phyloP scores from a whole-genome alignment of 2,797 vertebrate species.

The Rhyacichthys aspro region DNA sequence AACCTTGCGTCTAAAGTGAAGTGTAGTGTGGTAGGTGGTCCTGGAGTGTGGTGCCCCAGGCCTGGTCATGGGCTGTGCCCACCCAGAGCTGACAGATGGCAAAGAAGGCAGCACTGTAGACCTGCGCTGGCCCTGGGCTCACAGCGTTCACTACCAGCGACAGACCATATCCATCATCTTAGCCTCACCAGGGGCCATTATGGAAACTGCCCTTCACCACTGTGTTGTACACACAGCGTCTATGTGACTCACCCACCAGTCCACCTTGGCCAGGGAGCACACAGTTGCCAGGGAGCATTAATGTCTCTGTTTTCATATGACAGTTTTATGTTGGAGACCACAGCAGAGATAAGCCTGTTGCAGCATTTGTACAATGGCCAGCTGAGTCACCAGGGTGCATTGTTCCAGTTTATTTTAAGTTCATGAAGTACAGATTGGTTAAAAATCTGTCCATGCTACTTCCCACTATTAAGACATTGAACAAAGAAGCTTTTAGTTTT shows the following conservation, averaged over 20 bases:
- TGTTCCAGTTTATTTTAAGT: slow-evolving; percentile 3
- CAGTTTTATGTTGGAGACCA: slow-evolving; percentile 11
- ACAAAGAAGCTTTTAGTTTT: slow-evolving; percentile 31
- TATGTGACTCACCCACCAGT: slow-evolving; percentile 38
- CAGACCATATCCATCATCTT: slow-evolving; percentile 78
- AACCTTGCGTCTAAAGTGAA: slow-evolving; percentile 29
- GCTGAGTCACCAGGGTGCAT: slow-evolving; percentile 2
- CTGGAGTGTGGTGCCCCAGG: slow-evolving; percentile 45
- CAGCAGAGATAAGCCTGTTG: slow-evolving; percentile 4
- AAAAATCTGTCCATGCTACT: slow-evolving; percentile 8
- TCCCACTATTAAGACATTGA: slow-evolving; percentile 26
- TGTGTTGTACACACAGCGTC: slow-evolving; percentile 25
- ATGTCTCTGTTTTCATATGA: slow-evolving; percentile 3
- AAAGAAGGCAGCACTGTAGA: slow-evolving; percentile 58
- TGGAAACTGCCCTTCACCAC: slow-evolving; percentile 74
- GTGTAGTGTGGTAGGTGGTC: slow-evolving; percentile 42
- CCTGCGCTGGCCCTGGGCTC: slow-evolving; percentile 61
- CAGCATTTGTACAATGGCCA: slow-evolving; percentile 15
- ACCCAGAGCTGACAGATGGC: slow-evolving; percentile 75
- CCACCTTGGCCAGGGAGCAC: slow-evolving; percentile 55
- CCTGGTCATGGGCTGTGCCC: slow-evolving; percentile 56
- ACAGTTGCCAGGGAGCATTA: slow-evolving; percentile 19
- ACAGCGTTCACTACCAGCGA: slow-evolving; percentile 61
- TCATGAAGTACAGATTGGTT: slow-evolving; percentile 19
- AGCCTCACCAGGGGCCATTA: slow-evolving; percentile 69